Evolutionary conservation across 2,888 invertebrate species (phyloP).

Genomic region (Mimas tiliae): DNA sequence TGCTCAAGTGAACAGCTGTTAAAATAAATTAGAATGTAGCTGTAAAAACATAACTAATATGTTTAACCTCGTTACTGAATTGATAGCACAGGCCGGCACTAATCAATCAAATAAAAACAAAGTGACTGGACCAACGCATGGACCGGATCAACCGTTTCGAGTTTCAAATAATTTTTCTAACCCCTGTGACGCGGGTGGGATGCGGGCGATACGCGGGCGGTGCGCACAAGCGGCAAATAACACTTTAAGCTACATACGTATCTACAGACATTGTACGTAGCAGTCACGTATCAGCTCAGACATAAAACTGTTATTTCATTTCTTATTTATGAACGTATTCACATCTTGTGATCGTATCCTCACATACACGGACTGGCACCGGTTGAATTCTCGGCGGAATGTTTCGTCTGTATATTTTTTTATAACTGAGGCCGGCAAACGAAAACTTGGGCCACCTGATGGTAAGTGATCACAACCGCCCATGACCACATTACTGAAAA

Average conservation of each 20-base stretch:
- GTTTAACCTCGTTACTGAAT: not conserved
- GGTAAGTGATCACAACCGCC: too few species aligned
- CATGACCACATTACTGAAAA: too few species aligned
- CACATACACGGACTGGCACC: too few species aligned
- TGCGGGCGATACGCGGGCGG: not conserved
- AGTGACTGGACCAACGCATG: slow-evolving; percentile 12
- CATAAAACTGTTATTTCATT: too few species aligned
- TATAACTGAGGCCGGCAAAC: too few species aligned
- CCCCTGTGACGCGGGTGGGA: slow-evolving; percentile 10
- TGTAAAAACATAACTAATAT: not conserved
- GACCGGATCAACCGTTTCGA: slow-evolving; percentile 22
- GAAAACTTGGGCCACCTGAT: too few species aligned
- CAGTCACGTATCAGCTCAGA: too few species aligned
- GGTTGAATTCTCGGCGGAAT: too few species aligned
- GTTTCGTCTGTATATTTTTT: too few species aligned
- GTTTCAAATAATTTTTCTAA: slow-evolving; percentile 19
- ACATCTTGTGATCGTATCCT: too few species aligned
- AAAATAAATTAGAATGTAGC: not conserved
- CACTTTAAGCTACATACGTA: not conserved
- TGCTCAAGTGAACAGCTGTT: not conserved
- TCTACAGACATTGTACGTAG: too few species aligned
- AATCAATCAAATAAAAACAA: slow-evolving; percentile 25
- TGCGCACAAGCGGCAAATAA: not conserved
- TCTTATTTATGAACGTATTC: too few species aligned
- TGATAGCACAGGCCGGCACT: slow-evolving; percentile 6